Conservation (phyloP, 2,888 invertebrate genomes). For the Ennomos quercinarius region DNA sequence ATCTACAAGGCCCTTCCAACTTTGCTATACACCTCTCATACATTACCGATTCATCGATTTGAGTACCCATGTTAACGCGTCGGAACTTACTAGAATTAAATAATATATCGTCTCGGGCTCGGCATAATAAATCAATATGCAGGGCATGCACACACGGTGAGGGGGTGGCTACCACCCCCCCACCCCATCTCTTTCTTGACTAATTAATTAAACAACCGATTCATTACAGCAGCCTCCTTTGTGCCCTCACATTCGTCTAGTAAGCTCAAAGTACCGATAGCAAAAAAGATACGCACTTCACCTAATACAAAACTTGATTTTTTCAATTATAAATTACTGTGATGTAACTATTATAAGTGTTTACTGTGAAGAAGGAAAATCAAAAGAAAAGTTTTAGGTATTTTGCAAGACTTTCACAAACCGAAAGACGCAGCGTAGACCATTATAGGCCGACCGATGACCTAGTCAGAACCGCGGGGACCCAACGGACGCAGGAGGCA, state of each 20-base stretch:
- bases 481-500: too few relatives aligned
- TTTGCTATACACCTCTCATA: slow-evolving; percentile 5
- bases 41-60: slow-evolving; percentile 25
- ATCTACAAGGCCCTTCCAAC: neutral
- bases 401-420: too few relatives aligned
- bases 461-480: too few relatives aligned
- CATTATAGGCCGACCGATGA: too few relatives aligned
- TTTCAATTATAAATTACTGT: too few relatives aligned
- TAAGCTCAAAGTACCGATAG: slow-evolving; percentile 63
- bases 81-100: slow-evolving; percentile 81
- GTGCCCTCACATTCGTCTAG: slow-evolving; percentile 83
- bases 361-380: too few relatives aligned
- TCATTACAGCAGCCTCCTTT: slow-evolving; percentile 87
- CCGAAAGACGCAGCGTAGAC: too few relatives aligned
- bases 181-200: slow-evolving; percentile 81
- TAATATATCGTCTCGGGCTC: slow-evolving; percentile 77
- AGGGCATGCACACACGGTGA: slow-evolving; percentile 77
- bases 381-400: too few relatives aligned
- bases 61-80: slow-evolving; percentile 58
- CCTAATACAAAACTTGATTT: too few relatives aligned
- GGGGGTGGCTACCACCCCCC: slow-evolving; percentile 48
- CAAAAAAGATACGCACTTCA: slow-evolving; percentile 35
- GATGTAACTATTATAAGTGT: too few relatives aligned
- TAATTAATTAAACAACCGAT: slow-evolving; percentile 92
- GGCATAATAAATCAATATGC: slow-evolving; percentile 85